Base-by-base conservation (phyloP, 2,113 vertebrate genomes). In the Elachura formosa region DNA sequence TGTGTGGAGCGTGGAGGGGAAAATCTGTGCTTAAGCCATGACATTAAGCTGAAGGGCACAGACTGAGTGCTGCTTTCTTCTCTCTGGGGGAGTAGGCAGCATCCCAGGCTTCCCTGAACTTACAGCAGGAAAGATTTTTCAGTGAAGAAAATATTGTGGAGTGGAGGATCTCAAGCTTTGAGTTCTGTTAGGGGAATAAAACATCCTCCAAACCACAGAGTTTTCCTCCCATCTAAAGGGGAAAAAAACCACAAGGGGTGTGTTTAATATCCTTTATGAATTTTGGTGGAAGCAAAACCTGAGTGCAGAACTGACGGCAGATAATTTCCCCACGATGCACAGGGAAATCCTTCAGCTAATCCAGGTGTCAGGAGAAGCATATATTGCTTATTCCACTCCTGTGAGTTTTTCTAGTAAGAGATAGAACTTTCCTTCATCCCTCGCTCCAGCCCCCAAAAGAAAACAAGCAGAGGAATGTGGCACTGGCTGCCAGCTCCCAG, bases 1-100 rank as follows among this genome's bases (percentile, higher is more conserved):
- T 3, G 13, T 11, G 15, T 1, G 3, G n/a, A 58, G 51, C 79
- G 68, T 0, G 0, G 26, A 26, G 10, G 78, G n/a, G 24, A 11
- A 54, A 24, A 48, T 72, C 10, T 31, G 18, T 49, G 22, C 48
- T 80, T 74, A 74, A 74, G 46, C 85, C 22, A 1, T 2, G 2
- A 15, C 83, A 66, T 12, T 15, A 22, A 49, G 34, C 23, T 79
- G 67, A 46, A 28, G 46, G 4, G 23, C 21, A 29, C 0, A 2
- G 74, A 43, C 43, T 2, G 0, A 83, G 46, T 1, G 3, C 54
- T 85, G 75, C 46, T 89, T 58, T 81, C 34, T 68, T 67, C 43
- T 23, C 77, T 34, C 55, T 24, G 15, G 12, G 29, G n/a, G 7
- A 75, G 16, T 45, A 75, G 6, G 28, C 9, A 11, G 34, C 31